These are phyloP conservation scores for Cebidichthys violaceus DNA, from an alignment of 2,113 vertebrate genomes.

Conservation along the genomic window DNA sequence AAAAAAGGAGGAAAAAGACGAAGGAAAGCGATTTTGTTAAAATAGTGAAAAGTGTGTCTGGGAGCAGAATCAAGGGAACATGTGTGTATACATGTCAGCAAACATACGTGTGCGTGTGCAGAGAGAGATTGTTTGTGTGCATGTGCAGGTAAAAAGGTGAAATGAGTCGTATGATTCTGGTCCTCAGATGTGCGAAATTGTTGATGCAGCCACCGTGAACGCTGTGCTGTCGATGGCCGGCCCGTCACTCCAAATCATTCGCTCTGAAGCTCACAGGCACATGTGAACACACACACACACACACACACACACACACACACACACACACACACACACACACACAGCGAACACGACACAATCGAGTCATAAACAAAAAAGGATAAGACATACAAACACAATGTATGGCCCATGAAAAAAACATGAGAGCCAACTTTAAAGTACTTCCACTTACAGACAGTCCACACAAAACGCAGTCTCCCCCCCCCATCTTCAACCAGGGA, in stretches of 20 bases:
- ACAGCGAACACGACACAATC: not conserved
- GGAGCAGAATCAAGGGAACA: not conserved
- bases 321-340: not conserved
- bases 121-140: not conserved
- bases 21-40: not conserved
- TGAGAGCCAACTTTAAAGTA: not conserved
- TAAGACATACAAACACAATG: not conserved
- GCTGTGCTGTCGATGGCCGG: not conserved
- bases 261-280: not conserved
- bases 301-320: not conserved
- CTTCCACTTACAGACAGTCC: not conserved
- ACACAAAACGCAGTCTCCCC: too few species aligned
- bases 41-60: not conserved
- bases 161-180: conserved; percentile 18
- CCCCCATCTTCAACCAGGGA: not conserved
- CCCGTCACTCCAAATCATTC: conserved; percentile 17
- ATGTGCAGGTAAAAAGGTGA: conserved; percentile 8
- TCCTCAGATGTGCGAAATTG: not conserved
- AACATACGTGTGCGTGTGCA: not conserved
- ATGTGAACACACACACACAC: not conserved
- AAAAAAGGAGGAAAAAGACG: not conserved
- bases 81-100: not conserved
- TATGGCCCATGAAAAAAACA: conserved; percentile 4
- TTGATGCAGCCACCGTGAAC: conserved; percentile 1
- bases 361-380: conserved; percentile 1